Percentiles rank a stretch among this genome's conserved stretches.
phyloP scores from a whole-genome alignment of 2,797 vertebrate species.

The Heterohyrax brucei region DNA sequence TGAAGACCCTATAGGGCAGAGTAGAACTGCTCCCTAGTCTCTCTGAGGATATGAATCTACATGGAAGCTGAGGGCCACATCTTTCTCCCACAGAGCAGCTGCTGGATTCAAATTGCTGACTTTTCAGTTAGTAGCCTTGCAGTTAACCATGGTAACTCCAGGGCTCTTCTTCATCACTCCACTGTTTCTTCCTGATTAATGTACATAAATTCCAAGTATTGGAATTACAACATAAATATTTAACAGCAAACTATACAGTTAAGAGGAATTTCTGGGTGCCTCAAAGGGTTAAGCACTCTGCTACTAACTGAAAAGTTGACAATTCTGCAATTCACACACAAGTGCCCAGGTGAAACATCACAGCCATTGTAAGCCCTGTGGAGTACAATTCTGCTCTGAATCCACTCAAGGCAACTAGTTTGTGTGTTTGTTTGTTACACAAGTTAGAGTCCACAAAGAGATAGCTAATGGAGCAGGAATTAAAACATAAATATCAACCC shows the following conservation, averaged over 20 bases:
- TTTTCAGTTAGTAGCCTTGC: too few species aligned
- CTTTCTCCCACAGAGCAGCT: too few species aligned
- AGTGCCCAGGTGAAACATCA: not conserved
- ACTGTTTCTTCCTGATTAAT: not conserved
- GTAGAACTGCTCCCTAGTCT: too few species aligned
- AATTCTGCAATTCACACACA: not conserved
- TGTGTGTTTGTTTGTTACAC: not conserved
- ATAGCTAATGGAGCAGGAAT: not conserved
- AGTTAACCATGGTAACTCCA: too few species aligned
- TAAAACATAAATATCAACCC: slow-evolving; percentile 13
- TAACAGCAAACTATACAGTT: not conserved
- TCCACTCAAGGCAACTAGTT: not conserved
- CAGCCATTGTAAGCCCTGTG: not conserved
- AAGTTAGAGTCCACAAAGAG: not conserved
- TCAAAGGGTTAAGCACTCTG: not conserved
- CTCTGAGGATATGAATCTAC: too few species aligned
- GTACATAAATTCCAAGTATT: not conserved
- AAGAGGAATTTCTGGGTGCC: not conserved
- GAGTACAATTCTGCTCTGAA: not conserved
- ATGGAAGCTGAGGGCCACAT: too few species aligned
- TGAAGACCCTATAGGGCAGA: too few species aligned
- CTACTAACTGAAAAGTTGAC: not conserved
- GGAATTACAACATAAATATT: not conserved
- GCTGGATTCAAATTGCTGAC: too few species aligned
- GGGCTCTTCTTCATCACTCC: not conserved